phyloP scores from a whole-genome alignment of 1,140 invertebrate genomes.

The Palaemon carinicauda region DNA sequence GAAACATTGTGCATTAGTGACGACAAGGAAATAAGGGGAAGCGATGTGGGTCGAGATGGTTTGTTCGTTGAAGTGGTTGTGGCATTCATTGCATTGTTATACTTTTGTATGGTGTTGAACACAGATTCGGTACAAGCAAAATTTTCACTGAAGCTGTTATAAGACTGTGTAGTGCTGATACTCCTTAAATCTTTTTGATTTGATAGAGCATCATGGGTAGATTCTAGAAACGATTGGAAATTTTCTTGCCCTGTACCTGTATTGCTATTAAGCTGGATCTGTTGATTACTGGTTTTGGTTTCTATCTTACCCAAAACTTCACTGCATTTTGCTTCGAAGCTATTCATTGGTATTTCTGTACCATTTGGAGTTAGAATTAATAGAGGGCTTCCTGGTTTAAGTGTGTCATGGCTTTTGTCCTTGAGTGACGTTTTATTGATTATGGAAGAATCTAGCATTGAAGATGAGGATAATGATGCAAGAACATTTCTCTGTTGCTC shows the following conservation, averaged over 20 bases:
- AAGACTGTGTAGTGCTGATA: no score
- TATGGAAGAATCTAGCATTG: no score
- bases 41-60: conserved; percentile 42
- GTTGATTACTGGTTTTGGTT: background rate
- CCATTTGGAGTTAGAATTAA: background rate
- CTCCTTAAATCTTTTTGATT: no score
- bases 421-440: background rate
- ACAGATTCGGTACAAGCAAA: background rate
- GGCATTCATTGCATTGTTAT: no score
- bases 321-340: background rate
- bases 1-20: conserved; percentile 11
- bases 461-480: background rate
- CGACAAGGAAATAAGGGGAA: conserved; percentile 32
- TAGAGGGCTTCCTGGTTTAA: conserved; percentile 24
- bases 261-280: background rate
- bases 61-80: background rate
- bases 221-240: no score
- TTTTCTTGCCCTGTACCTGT: no score
- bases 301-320: background rate
- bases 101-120: background rate
- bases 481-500: background rate
- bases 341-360: background rate
- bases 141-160: no score
- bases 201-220: no score
- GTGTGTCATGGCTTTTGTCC: background rate